Evolutionary conservation across 2,888 invertebrate species (phyloP).

Genomic region (Eurois occulta): DNA sequence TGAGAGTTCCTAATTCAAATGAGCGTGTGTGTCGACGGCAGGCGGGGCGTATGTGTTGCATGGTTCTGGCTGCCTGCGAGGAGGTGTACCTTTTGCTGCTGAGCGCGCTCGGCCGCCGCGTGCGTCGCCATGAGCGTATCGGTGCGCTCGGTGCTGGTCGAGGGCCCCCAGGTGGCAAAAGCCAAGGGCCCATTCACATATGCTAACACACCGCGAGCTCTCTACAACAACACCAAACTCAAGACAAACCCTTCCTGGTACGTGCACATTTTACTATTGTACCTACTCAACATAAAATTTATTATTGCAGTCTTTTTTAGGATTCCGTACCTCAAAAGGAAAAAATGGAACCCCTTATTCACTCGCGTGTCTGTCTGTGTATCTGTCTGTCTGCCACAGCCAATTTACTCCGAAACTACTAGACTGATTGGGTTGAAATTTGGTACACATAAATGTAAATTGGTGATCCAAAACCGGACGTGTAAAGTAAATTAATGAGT

Average conservation of each 20-base stretch:
- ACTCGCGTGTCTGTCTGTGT: no score
- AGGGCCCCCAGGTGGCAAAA: slow-evolving; percentile 81
- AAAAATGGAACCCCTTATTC: no score
- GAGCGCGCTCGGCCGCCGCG: slow-evolving; percentile 54
- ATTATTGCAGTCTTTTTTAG: background rate
- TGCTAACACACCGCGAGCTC: slow-evolving; percentile 91
- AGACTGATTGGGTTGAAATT: no score
- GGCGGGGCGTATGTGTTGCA: slow-evolving; percentile 78
- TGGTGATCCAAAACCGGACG: no score
- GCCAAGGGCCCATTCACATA: slow-evolving; percentile 89
- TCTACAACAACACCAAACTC: slow-evolving; percentile 91
- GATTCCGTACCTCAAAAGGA: no score
- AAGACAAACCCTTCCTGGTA: slow-evolving; percentile 85
- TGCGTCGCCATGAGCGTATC: slow-evolving; percentile 80
- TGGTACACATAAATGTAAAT: no score
- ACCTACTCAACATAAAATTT: background rate
- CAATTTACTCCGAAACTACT: no score
- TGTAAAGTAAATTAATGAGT: no score
- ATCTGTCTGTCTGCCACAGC: no score
- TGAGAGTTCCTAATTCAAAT: slow-evolving; percentile 60
- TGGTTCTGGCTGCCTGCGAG: slow-evolving; percentile 77
- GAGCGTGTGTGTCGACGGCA: slow-evolving; percentile 19
- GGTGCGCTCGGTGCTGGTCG: slow-evolving; percentile 84
- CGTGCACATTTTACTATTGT: slow-evolving; percentile 62
- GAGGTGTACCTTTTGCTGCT: slow-evolving; percentile 74